Conservation (phyloP, 2,113 vertebrate species). For the Baryphthengus martii region DNA sequence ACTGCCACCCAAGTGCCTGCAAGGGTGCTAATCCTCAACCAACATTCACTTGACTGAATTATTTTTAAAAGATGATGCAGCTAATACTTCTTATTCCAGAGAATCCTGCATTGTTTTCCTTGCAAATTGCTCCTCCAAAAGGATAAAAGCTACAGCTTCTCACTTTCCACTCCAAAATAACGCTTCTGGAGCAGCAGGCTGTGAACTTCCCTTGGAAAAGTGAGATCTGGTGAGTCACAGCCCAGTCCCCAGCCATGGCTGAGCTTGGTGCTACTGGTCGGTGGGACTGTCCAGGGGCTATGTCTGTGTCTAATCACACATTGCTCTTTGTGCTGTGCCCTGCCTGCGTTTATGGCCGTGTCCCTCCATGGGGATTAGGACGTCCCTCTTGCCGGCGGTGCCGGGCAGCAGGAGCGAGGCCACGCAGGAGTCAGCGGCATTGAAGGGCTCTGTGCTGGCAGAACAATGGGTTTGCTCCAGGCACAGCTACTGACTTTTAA, state of each 20-base stretch:
- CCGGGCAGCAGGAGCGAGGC: neutral
- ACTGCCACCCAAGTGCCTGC: neutral
- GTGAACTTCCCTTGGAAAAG: constrained; percentile 40
- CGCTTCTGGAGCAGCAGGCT: constrained; percentile 1
- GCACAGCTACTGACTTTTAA: constrained; percentile 66
- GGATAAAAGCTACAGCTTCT: constrained; percentile 62
- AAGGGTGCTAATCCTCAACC: constrained; percentile 35
- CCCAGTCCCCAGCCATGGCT: neutral
- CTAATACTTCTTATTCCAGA: constrained; percentile 63
- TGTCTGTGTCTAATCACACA: neutral
- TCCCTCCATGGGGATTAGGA: neutral
- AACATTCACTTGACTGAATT: constrained; percentile 47
- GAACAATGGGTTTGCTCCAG: constrained; percentile 68
- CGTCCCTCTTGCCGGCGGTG: neutral
- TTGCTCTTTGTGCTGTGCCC: neutral
- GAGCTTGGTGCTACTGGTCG: neutral
- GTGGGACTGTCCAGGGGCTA: neutral
- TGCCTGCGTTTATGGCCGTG: neutral
- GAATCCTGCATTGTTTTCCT: constrained; percentile 67
- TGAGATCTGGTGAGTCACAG: neutral
- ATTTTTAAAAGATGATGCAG: constrained; percentile 65
- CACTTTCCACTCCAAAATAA: constrained; percentile 55
- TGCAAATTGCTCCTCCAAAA: constrained; percentile 68
- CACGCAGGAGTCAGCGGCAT: constrained; percentile 31
- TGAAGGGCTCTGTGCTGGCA: constrained; percentile 35